Percentiles rank a stretch among this genome's conserved stretches.
These are phyloP conservation scores for Drosophila micromelanica DNA, from an alignment of 1,140 invertebrate genomes.

Conservation along the genomic window DNA sequence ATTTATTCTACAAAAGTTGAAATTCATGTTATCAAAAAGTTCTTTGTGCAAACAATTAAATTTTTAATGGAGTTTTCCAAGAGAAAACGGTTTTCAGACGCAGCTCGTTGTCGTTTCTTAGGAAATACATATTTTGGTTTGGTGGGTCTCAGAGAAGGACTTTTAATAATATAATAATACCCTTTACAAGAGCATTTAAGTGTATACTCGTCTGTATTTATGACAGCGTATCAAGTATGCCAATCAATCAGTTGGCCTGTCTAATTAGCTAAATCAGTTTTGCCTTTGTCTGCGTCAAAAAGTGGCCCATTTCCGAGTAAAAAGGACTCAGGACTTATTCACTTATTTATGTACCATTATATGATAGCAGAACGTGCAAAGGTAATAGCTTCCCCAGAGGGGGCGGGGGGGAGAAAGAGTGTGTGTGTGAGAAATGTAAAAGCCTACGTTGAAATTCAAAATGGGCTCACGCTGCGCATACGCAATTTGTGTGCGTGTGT, in stretches of 20 bases:
- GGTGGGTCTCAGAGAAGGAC: too few species aligned
- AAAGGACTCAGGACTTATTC: conserved; percentile 34
- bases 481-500: conserved; percentile 50
- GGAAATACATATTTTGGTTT: too few species aligned
- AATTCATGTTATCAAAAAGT: too few species aligned
- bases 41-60: not conserved
- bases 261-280: conserved; percentile 67
- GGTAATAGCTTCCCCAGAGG: conserved; percentile 2
- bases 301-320: conserved; percentile 13
- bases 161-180: not conserved
- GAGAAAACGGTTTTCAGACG: too few species aligned
- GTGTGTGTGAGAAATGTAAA: not conserved
- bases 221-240: not conserved
- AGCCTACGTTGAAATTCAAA: conserved; percentile 40
- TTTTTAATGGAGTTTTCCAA: not conserved
- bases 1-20: too few species aligned
- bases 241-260: conserved; percentile 25
- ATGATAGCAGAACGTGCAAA: conserved; percentile 17
- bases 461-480: conserved; percentile 65
- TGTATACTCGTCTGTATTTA: not conserved
- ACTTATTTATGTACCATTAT: conserved; percentile 40
- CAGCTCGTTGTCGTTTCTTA: too few species aligned
- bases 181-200: not conserved
- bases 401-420: too few species aligned
- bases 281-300: conserved; percentile 8